These are phyloP conservation scores for Diaprepes abbreviatus DNA, from an alignment of 2,888 invertebrate species.

Conservation along the genomic window DNA sequence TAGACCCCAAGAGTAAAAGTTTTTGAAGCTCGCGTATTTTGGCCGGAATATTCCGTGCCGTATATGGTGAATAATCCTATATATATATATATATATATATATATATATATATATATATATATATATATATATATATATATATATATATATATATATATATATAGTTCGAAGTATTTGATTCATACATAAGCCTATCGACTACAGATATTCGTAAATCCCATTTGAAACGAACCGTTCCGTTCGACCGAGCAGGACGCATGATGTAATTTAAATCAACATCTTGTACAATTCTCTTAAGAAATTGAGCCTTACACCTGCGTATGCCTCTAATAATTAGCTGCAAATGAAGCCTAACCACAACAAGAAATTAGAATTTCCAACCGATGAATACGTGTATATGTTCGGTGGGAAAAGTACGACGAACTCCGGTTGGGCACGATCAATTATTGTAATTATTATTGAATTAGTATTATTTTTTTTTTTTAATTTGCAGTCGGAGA, in stretches of 20 bases:
- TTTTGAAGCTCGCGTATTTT: too few relatives aligned
- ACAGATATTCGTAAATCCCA: neutral
- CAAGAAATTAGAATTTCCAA: slow-evolving; percentile 34
- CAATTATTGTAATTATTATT: neutral
- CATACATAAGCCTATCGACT: neutral
- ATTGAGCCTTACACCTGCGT: slow-evolving; percentile 32
- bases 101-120: too few relatives aligned
- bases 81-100: too few relatives aligned
- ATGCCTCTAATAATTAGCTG: slow-evolving; percentile 26
- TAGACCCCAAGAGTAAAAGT: too few relatives aligned
- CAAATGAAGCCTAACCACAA: slow-evolving; percentile 38
- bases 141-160: too few relatives aligned
- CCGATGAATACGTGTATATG: slow-evolving; percentile 11
- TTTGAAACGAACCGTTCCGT: slow-evolving; percentile 16
- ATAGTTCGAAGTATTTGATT: too few relatives aligned
- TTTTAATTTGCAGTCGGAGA: too few relatives aligned
- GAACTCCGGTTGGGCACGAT: neutral
- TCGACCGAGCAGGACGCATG: slow-evolving; percentile 10
- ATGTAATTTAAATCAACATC: slow-evolving; percentile 34
- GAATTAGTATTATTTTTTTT: too few relatives aligned
- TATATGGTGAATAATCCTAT: too few relatives aligned
- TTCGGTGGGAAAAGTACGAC: slow-evolving; percentile 17
- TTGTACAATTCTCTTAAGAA: slow-evolving; percentile 35
- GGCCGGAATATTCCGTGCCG: too few relatives aligned
- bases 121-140: too few relatives aligned